A percentile compares a stretch with the other conserved stretches of the same genome.
Evolutionary conservation across 2,113 vertebrate genomes (phyloP).

Genomic region (Myrmophylax atrothorax): DNA sequence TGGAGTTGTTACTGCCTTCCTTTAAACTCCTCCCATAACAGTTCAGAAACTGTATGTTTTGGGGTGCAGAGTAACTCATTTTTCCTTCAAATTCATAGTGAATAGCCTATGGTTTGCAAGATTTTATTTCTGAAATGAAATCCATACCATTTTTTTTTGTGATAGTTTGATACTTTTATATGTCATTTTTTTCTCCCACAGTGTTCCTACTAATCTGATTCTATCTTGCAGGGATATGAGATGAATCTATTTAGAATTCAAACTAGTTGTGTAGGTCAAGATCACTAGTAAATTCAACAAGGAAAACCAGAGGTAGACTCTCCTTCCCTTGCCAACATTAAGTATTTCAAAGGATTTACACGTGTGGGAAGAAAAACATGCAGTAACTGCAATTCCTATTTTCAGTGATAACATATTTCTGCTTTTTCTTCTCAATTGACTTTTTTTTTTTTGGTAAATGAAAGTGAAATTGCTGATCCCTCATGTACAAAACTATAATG

Average conservation of each 20-base stretch:
- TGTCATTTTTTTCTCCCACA: background rate
- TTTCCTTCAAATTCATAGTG: background rate
- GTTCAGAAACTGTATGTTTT: background rate
- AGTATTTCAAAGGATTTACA: background rate
- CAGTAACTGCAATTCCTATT: background rate
- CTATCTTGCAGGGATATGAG: background rate
- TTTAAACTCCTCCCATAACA: background rate
- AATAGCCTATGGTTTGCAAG: background rate
- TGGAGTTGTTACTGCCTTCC: background rate
- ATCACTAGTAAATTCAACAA: background rate
- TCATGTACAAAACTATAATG: background rate
- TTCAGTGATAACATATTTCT: background rate
- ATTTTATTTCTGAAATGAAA: constrained; percentile 26
- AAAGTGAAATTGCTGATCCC: background rate
- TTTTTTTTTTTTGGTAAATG: background rate
- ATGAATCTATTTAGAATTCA: background rate
- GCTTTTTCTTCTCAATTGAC: background rate
- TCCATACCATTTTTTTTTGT: background rate
- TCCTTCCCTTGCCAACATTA: background rate
- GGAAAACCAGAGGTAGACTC: background rate
- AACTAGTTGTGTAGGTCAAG: background rate
- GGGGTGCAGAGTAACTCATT: background rate
- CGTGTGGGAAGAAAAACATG: background rate
- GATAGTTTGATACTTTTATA: background rate
- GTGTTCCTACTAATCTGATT: background rate